These are phyloP conservation scores for Coenobita brevimanus DNA, from an alignment of 1,140 invertebrate genomes.

Conservation along the genomic window DNA sequence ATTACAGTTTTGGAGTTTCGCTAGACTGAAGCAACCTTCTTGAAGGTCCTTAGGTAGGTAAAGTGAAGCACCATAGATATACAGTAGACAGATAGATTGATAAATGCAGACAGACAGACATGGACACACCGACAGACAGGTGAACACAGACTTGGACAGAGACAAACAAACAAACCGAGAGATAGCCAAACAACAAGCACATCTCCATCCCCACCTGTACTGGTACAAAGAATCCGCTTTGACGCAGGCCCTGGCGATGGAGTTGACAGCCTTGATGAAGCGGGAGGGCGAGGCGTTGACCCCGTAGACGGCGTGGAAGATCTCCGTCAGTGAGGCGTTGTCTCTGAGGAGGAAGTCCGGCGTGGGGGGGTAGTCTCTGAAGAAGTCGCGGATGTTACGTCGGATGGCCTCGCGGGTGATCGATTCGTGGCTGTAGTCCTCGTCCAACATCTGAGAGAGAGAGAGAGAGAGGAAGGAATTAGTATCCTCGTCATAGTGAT, in stretches of 20 bases:
- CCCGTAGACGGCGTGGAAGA: constrained; percentile 45
- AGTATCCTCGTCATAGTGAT: no score
- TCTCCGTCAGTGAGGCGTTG: constrained; percentile 15
- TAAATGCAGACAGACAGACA: no score
- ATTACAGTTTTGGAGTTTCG: no score
- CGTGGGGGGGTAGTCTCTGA: constrained; percentile 11
- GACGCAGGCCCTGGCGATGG: constrained; percentile 32
- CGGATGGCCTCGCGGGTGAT: constrained; percentile 29
- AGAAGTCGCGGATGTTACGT: constrained; percentile 45
- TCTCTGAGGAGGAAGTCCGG: constrained; percentile 14
- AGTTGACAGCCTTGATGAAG: constrained; percentile 54
- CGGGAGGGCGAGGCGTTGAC: constrained; percentile 10
- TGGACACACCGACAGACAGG: no score
- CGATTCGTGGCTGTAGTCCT: constrained; percentile 11
- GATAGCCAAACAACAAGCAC: no score
- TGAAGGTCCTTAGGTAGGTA: no score
- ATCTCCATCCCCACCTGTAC: constrained; percentile 27
- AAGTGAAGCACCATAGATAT: no score
- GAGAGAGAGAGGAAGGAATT: background rate
- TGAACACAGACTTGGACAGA: no score
- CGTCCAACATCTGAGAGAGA: background rate
- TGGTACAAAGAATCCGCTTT: constrained; percentile 7
- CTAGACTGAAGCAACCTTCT: no score
- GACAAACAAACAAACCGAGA: no score
- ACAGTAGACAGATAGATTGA: no score